Evolutionary conservation across 2,113 vertebrate genomes (phyloP).

Genomic region (Emydocephalus ijimae): DNA sequence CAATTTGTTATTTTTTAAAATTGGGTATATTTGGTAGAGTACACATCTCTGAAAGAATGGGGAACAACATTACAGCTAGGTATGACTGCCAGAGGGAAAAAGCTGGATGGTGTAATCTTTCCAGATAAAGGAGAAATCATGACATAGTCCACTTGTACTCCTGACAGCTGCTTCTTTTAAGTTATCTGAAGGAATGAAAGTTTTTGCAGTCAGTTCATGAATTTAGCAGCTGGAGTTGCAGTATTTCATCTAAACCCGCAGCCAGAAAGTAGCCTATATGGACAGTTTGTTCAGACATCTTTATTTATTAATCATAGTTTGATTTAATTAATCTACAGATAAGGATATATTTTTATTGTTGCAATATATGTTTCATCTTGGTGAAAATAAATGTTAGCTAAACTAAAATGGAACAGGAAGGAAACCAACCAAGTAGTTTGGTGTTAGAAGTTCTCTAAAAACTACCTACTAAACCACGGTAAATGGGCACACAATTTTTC

Average conservation of each 20-base stretch:
- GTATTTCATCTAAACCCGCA: not conserved
- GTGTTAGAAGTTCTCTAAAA: not conserved
- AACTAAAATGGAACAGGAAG: not conserved
- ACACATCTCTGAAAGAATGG: not conserved
- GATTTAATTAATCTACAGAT: not conserved
- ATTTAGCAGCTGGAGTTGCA: not conserved
- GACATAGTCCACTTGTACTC: not conserved
- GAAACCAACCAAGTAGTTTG: not conserved
- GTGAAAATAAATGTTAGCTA: not conserved
- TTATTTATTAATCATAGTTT: not conserved
- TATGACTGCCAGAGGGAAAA: not conserved
- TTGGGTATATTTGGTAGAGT: not conserved
- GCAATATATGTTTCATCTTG: not conserved
- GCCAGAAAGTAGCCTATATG: not conserved
- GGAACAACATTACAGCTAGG: not conserved
- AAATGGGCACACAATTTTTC: not conserved
- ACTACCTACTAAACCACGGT: not conserved
- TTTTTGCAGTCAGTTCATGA: not conserved
- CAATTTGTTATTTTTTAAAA: slow-evolving; percentile 14
- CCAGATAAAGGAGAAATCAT: not conserved
- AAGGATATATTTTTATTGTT: not conserved
- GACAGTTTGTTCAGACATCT: not conserved
- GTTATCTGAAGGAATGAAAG: not conserved
- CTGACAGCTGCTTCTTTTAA: not conserved
- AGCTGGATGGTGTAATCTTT: not conserved